Evolutionary conservation across 2,797 vertebrate genomes (phyloP).

Genomic region (Carapus acus): DNA sequence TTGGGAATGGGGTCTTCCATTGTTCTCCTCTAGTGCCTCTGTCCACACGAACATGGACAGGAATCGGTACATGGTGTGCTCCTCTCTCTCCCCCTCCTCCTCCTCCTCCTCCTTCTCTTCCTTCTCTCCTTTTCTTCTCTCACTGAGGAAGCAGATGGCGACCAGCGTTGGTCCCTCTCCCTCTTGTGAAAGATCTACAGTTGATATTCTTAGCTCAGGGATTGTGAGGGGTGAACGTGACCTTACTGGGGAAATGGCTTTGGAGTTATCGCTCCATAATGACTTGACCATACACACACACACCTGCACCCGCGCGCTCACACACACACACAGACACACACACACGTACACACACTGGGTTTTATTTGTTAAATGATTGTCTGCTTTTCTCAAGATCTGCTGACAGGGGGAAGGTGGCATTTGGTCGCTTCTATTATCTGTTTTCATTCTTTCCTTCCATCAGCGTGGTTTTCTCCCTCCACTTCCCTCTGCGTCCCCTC

Average conservation of each 20-base stretch:
- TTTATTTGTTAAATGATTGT: slow-evolving; percentile 26
- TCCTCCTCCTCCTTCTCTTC: slow-evolving; percentile 29
- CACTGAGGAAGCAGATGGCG: slow-evolving; percentile 67
- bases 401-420: not conserved
- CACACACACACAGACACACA: no score
- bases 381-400: slow-evolving; percentile 22
- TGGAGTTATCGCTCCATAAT: slow-evolving; percentile 32
- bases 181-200: slow-evolving; percentile 54
- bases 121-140: slow-evolving; percentile 60
- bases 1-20: slow-evolving; percentile 44
- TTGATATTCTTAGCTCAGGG: slow-evolving; percentile 60
- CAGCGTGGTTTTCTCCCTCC: slow-evolving; percentile 31
- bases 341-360: slow-evolving; percentile 9
- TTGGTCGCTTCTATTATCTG: slow-evolving; percentile 19
- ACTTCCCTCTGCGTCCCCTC: slow-evolving; percentile 38
- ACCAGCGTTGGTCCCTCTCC: slow-evolving; percentile 64
- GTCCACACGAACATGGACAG: slow-evolving; percentile 56
- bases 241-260: slow-evolving; percentile 52
- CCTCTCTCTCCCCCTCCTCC: slow-evolving; percentile 53
- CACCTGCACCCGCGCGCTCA: no score
- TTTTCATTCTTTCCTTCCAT: slow-evolving; percentile 33
- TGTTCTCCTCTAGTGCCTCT: slow-evolving; percentile 54
- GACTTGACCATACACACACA: slow-evolving; percentile 17
- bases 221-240: slow-evolving; percentile 53
- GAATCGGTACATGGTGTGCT: slow-evolving; percentile 65